Conservation (phyloP, 2,113 vertebrate genomes). For the Spilogale gracilis region DNA sequence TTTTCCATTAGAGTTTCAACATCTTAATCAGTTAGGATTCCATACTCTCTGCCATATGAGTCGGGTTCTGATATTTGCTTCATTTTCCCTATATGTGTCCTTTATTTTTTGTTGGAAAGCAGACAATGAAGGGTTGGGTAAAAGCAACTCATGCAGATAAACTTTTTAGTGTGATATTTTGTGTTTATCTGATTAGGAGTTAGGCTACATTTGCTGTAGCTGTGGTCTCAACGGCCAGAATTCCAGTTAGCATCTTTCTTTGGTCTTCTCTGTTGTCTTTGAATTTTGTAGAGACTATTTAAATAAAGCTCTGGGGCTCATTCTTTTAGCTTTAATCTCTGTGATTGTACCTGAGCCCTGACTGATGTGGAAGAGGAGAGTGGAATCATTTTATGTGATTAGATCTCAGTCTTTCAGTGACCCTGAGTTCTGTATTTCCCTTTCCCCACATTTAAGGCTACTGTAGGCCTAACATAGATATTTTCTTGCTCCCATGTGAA, state of each 20-base stretch:
- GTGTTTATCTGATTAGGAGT: not conserved
- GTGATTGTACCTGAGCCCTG: rapidly evolving
- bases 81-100: not conserved
- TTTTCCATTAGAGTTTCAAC: not conserved
- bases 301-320: not conserved
- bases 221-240: not conserved
- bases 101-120: not conserved
- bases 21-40: not conserved
- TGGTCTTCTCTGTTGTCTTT: not conserved
- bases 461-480: not conserved
- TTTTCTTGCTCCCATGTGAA: not conserved
- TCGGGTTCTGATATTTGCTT: not conserved
- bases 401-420: not conserved
- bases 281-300: not conserved
- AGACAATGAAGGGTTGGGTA: not conserved
- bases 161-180: not conserved
- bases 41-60: not conserved
- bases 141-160: not conserved
- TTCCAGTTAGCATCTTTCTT: not conserved
- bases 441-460: not conserved
- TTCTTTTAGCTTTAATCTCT: not conserved
- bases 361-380: too few relatives aligned
- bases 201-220: not conserved
- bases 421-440: not conserved
- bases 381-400: not conserved